Conservation (phyloP, 2,888 invertebrate species). For the Tribolium freemani region DNA sequence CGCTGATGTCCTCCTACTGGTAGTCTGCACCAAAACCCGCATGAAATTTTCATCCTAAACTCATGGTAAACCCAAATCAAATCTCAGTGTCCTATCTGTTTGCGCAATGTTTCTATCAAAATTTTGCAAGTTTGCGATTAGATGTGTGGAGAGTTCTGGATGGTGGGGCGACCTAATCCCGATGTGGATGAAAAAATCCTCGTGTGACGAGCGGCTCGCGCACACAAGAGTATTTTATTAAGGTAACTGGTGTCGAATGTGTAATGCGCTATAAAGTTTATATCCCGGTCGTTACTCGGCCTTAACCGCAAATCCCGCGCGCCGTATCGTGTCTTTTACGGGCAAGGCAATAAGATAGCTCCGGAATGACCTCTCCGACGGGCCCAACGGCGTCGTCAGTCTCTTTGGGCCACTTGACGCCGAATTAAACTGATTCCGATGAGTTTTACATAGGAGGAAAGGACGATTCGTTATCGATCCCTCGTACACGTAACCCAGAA, state of each 20-base stretch:
- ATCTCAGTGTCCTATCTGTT: too few relatives aligned
- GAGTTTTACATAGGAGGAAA: slow-evolving; percentile 53
- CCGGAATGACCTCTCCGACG: slow-evolving; percentile 65
- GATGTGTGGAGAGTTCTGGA: not conserved
- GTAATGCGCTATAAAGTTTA: slow-evolving; percentile 68
- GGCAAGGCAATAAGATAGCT: slow-evolving; percentile 64
- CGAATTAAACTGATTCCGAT: slow-evolving; percentile 56
- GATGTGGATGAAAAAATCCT: slow-evolving; percentile 9
- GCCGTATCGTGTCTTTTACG: slow-evolving; percentile 65
- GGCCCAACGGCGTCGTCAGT: slow-evolving; percentile 62
- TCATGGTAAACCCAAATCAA: too few relatives aligned
- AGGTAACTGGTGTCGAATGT: slow-evolving; percentile 68
- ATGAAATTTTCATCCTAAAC: not conserved
- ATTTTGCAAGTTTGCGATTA: too few relatives aligned
- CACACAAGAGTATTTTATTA: slow-evolving; percentile 66
- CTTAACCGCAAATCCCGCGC: slow-evolving; percentile 67
- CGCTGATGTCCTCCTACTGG: not conserved
- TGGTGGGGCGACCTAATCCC: slow-evolving; percentile 39
- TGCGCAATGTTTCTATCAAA: too few relatives aligned
- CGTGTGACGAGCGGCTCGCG: slow-evolving; percentile 45
- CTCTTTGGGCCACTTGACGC: slow-evolving; percentile 63
- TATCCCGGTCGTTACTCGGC: slow-evolving; percentile 66
- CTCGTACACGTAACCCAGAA: slow-evolving; percentile 1
- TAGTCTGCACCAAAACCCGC: not conserved
- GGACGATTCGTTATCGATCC: slow-evolving; percentile 23